Evolutionary conservation across 1,140 invertebrate species (phyloP).

Genomic region (Caenorhabditis briggsae): DNA sequence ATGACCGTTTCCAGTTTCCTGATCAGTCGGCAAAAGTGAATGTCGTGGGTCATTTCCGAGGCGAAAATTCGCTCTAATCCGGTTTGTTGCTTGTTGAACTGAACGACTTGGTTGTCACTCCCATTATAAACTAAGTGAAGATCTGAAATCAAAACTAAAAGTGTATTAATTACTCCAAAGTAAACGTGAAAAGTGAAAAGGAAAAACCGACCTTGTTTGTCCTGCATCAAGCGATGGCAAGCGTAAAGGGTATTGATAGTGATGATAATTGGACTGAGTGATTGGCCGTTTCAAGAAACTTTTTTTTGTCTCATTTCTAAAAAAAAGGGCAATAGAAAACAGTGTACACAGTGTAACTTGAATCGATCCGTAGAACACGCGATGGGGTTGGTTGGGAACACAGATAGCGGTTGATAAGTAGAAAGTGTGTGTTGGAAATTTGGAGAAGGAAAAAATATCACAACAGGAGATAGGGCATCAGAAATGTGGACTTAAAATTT

Average conservation of each 20-base stretch:
- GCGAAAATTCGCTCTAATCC: conserved; percentile 31
- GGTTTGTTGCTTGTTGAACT: neutral
- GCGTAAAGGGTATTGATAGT: conserved; percentile 19
- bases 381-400: conserved; percentile 19
- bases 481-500: too few species aligned
- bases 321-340: neutral
- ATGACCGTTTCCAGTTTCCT: neutral
- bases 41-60: conserved; percentile 28
- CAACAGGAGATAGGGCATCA: too few species aligned
- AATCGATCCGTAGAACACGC: conserved; percentile 29
- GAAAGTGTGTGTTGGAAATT: neutral
- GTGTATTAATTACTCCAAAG: neutral
- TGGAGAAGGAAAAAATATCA: neutral
- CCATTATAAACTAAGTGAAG: conserved; percentile 21
- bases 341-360: conserved; percentile 28
- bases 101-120: conserved; percentile 13
- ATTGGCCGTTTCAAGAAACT: conserved; percentile 50
- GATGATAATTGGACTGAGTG: conserved; percentile 49
- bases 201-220: conserved; percentile 49
- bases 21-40: conserved; percentile 3
- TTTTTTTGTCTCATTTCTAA: conserved; percentile 14
- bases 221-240: conserved; percentile 9
- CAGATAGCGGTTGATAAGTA: neutral
- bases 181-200: conserved; percentile 7
- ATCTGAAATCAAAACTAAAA: neutral